These are phyloP conservation scores for Rhombomys opimus DNA, from an alignment of 2,113 vertebrate species.

Conservation along the genomic window DNA sequence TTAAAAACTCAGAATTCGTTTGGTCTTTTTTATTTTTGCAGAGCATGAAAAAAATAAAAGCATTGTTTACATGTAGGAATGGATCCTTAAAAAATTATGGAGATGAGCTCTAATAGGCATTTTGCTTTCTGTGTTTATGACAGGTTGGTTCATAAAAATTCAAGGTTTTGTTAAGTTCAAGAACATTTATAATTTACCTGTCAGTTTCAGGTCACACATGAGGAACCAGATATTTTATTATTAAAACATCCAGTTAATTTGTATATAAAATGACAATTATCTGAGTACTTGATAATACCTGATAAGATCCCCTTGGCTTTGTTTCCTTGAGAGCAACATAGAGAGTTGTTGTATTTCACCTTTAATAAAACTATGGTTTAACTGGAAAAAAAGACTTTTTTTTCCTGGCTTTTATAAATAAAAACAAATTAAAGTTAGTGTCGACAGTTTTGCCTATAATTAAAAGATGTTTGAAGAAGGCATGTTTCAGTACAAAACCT, in stretches of 20 bases:
- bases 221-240: not conserved
- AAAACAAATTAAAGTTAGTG: not conserved
- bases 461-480: not conserved
- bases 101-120: not conserved
- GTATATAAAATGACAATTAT: not conserved
- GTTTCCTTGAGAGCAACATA: not conserved
- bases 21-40: slow-evolving; percentile 53
- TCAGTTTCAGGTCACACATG: slow-evolving; percentile 8
- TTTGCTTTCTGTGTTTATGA: slow-evolving; percentile 35
- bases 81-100: slow-evolving; percentile 25
- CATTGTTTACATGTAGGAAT: slow-evolving; percentile 41
- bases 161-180: not conserved
- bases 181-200: not conserved
- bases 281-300: not conserved
- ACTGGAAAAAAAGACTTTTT: not conserved
- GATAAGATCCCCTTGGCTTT: not conserved
- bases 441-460: not conserved
- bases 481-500: not conserved
- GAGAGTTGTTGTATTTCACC: not conserved
- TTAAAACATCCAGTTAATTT: slow-evolving; percentile 9
- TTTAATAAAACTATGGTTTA: not conserved
- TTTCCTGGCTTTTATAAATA: not conserved
- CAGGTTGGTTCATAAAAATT: not conserved
- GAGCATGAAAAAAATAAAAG: slow-evolving; percentile 36
- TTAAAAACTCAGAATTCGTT: slow-evolving; percentile 60